Percentiles rank a stretch among this genome's conserved stretches.
phyloP scores from a whole-genome alignment of 2,797 vertebrate species.

The Tauraco hartlaubi region DNA sequence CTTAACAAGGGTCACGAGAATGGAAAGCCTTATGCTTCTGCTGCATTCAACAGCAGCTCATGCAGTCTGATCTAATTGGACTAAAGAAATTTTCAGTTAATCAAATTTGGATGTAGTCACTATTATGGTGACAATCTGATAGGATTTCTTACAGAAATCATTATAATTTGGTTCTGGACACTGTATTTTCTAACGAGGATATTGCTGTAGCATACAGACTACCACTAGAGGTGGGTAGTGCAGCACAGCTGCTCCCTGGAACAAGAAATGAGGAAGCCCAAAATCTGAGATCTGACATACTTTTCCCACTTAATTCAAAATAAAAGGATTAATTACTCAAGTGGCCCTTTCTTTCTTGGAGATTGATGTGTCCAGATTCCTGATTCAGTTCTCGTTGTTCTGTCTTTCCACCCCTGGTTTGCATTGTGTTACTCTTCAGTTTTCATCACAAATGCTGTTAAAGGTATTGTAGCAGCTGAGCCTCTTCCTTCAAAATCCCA shows the following conservation, averaged over 20 bases:
- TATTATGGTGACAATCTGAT: not conserved
- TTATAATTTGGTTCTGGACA: not conserved
- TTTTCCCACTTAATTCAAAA: not conserved
- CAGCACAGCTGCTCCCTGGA: not conserved
- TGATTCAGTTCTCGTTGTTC: not conserved
- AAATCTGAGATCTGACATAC: not conserved
- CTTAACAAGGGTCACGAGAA: not conserved
- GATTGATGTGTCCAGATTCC: not conserved
- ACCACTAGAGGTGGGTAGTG: not conserved
- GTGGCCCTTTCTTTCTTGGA: not conserved
- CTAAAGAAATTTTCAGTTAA: not conserved
- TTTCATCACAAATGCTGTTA: not conserved
- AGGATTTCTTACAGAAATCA: not conserved
- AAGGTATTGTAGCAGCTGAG: not conserved
- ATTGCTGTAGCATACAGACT: not conserved
- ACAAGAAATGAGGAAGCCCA: not conserved
- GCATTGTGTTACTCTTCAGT: not conserved
- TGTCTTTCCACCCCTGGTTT: not conserved
- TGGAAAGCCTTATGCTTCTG: not conserved
- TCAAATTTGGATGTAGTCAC: not conserved
- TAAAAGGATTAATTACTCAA: not conserved
- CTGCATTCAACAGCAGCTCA: not conserved
- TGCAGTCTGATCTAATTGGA: not conserved
- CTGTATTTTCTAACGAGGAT: not conserved
- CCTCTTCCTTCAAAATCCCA: not conserved